Evolutionary conservation across 2,113 vertebrate species (phyloP).

Genomic region (Gymnocephalus cernua): DNA sequence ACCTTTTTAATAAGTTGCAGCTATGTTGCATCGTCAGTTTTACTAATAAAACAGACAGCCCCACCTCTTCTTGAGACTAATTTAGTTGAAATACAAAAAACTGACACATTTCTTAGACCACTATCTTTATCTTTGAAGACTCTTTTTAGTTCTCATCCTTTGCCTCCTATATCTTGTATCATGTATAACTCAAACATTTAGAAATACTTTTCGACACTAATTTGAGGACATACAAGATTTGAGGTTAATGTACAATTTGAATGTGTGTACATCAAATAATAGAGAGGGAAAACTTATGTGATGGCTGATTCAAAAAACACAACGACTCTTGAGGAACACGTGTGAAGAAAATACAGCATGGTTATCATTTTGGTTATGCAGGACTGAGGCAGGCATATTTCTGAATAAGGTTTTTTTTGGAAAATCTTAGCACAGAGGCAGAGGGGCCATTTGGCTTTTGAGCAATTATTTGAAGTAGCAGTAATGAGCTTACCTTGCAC

Average conservation of each 20-base stretch:
- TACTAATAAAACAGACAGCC: conserved; percentile 4
- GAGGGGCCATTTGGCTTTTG: conserved; percentile 39
- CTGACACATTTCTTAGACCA: neutral
- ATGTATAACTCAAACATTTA: neutral
- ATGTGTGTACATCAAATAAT: neutral
- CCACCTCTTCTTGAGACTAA: neutral
- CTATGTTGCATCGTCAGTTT: neutral
- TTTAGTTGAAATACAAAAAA: conserved; percentile 6
- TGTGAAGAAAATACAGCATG: neutral
- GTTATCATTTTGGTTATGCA: neutral
- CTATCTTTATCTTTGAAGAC: neutral
- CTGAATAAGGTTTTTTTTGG: conserved; percentile 9
- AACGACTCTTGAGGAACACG: neutral
- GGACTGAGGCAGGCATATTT: neutral
- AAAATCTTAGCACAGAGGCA: neutral
- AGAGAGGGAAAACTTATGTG: neutral
- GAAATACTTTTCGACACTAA: neutral
- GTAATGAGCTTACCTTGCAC: conserved; percentile 27
- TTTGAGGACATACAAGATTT: neutral
- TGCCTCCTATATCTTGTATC: neutral
- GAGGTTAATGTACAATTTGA: neutral
- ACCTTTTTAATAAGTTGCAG: conserved; percentile 16
- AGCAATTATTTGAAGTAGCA: conserved; percentile 46
- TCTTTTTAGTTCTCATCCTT: neutral
- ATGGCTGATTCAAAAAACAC: neutral